Base-by-base conservation (phyloP, 2,888 invertebrate species). In the Drosophila prostipennis region DNA sequence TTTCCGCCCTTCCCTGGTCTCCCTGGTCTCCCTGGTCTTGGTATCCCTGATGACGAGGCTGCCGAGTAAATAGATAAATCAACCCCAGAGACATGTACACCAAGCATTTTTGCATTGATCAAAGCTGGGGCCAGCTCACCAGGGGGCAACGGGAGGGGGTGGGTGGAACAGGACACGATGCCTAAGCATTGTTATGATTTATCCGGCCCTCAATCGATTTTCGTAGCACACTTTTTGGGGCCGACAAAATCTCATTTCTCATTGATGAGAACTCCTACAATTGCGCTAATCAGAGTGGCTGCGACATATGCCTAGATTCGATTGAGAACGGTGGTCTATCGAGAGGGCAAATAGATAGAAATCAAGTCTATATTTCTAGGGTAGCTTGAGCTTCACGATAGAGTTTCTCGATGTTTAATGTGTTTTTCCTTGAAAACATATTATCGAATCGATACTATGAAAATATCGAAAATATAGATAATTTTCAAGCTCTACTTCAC, bases 51-150 rank as follows among this genome's bases (percentile, higher is more conserved):
- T 57, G 56, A 59, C 60, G 53, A 63, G 61, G 65, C 68, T 78
- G 72, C 72, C 76, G 82, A 87, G 87, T 85, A 85, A 87, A 85
- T 90, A 89, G 89, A 89, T 89, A 89, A 88, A 86, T 87, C 79
- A 88, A 88, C 87, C 87, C 89, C 74, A 77, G 79, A 78, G 86
- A 89, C 86, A 87, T 87, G 78, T 79, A 76, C 81, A 78, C 53
- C 68, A 54, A 80, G 71, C 63, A 74, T 74, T 82, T 85, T 80
- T 82, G 80, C 80, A 87, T 85, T 85, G 85, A 87, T 85, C 85
- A 87, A 85, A 40, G 26, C 40, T 19, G 40, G 16, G 32, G n/a
- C 7, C 19, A 34, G 37, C 42, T 14, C 19, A 32, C 23, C 11
- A 19, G 60, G 32, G 40, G 39, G 16, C 6, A 34, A 32, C 7